Evolutionary conservation across 2,113 vertebrate species (phyloP).

Genomic region (Cyprichromis sp.): DNA sequence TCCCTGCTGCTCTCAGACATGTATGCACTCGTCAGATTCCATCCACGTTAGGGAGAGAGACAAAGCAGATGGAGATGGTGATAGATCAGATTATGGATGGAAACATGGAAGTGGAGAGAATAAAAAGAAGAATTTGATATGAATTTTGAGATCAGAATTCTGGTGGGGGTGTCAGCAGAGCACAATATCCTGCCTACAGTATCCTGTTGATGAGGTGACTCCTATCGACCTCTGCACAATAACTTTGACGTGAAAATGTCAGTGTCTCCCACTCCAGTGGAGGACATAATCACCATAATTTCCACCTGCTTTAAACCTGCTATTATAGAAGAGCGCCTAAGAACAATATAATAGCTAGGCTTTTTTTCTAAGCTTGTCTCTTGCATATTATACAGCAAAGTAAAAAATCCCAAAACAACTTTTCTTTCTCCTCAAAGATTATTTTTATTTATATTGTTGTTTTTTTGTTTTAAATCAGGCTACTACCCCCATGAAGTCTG

Average conservation of each 20-base stretch:
- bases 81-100: background rate
- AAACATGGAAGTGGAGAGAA: background rate
- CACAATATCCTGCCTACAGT: background rate
- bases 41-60: background rate
- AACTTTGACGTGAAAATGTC: conserved; percentile 33
- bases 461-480: background rate
- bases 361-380: background rate
- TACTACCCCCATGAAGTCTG: background rate
- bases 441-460: background rate
- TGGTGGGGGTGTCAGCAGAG: background rate
- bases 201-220: conserved; percentile 30
- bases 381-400: background rate
- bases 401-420: background rate
- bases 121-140: background rate
- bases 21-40: background rate
- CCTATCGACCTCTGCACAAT: conserved; percentile 14
- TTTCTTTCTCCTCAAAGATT: background rate
- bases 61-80: background rate
- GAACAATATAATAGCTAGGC: conserved; percentile 10
- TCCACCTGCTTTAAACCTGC: conserved; percentile 44
- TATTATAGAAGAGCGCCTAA: conserved; percentile 14
- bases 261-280: background rate
- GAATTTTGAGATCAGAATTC: background rate
- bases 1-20: background rate
- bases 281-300: conserved; percentile 44